Evolutionary conservation across 2,797 vertebrate genomes (phyloP).

Genomic region (Diglossa cyanea): DNA sequence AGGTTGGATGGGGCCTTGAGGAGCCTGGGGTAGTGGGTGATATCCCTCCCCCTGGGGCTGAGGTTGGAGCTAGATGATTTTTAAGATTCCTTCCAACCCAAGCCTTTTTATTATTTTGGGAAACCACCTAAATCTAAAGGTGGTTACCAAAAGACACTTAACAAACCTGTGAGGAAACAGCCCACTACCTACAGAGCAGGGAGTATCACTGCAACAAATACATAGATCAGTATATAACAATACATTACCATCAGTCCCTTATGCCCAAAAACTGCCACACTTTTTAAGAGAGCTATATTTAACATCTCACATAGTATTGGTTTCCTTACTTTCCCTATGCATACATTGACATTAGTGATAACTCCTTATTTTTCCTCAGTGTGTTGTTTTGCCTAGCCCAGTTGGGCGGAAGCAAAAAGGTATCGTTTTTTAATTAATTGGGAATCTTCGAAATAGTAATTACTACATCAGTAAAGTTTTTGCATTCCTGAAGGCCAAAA

Average conservation of each 20-base stretch:
- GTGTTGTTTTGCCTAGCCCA: not conserved
- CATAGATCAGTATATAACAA: not conserved
- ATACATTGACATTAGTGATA: not conserved
- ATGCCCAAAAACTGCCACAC: not conserved
- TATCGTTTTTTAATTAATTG: not conserved
- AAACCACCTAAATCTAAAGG: not conserved
- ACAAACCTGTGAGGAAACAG: not conserved
- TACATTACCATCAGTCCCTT: not conserved
- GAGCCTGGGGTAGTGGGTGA: not conserved
- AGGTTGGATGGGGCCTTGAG: not conserved
- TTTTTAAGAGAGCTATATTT: not conserved
- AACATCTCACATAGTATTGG: not conserved
- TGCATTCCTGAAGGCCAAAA: not conserved
- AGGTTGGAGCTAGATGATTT: not conserved
- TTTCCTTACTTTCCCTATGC: not conserved
- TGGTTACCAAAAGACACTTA: not conserved
- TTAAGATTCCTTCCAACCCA: not conserved
- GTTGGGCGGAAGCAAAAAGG: not conserved
- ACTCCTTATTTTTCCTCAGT: not conserved
- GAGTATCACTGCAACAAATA: not conserved
- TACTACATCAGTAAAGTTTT: not conserved
- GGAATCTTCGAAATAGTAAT: not conserved
- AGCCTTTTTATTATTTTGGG: not conserved
- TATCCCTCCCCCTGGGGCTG: not conserved
- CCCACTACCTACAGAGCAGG: not conserved